These are phyloP conservation scores for Ophiodon elongatus DNA, from an alignment of 2,113 vertebrate genomes.

Conservation along the genomic window DNA sequence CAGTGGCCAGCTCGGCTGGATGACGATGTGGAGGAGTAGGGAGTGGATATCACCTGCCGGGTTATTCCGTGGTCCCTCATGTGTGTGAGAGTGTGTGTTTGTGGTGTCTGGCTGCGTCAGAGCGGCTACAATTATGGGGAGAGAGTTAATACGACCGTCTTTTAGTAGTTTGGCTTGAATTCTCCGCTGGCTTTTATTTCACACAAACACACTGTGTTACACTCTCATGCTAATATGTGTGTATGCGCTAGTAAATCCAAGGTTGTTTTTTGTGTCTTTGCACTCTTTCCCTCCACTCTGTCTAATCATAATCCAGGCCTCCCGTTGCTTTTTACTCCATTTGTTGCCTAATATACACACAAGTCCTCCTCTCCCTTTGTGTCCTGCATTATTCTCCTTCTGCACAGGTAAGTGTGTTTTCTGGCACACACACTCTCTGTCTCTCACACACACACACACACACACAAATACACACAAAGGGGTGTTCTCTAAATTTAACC, in stretches of 20 bases:
- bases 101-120: slow-evolving; percentile 17
- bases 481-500: slow-evolving; percentile 61
- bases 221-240: slow-evolving; percentile 7
- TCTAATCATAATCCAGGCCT: slow-evolving; percentile 19
- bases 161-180: slow-evolving; percentile 38
- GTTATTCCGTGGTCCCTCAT: slow-evolving; percentile 25
- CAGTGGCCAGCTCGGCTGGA: slow-evolving; percentile 1
- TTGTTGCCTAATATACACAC: slow-evolving; percentile 26
- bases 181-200: slow-evolving; percentile 1
- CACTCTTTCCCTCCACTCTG: background rate
- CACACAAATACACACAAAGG: slow-evolving; percentile 1
- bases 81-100: slow-evolving; percentile 30
- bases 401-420: slow-evolving; percentile 29
- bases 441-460: background rate
- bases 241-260: background rate
- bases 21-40: slow-evolving; percentile 18
- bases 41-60: slow-evolving; percentile 53
- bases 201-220: background rate
- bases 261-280: slow-evolving; percentile 9
- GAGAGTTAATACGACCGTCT: slow-evolving; percentile 31
- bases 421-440: background rate
- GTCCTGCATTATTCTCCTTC: slow-evolving; percentile 17
- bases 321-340: slow-evolving; percentile 5
- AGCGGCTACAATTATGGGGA: slow-evolving; percentile 29
- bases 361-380: slow-evolving; percentile 14